Evolutionary conservation across 2,113 vertebrate species (phyloP).

Genomic region (Lampris megalopsis): DNA sequence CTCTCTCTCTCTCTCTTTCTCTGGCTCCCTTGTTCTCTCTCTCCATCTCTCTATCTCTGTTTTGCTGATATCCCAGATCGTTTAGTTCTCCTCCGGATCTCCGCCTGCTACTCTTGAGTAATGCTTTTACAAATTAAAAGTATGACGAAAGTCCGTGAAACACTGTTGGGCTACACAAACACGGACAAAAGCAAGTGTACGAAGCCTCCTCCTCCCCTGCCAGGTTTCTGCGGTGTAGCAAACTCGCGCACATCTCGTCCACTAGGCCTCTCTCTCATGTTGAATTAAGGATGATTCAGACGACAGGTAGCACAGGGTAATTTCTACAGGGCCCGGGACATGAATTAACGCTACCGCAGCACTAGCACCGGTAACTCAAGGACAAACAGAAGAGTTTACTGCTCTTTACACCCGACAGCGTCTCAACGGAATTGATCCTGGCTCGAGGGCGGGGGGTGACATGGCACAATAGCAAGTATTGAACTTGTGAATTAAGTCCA

Average conservation of each 20-base stretch:
- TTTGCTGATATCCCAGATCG: not conserved
- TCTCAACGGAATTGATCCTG: conserved; percentile 29
- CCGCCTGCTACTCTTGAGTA: no score
- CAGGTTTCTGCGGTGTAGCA: no score
- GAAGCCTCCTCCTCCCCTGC: no score
- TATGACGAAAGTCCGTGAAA: conserved; percentile 18
- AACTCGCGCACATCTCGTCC: not conserved
- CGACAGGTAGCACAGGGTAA: not conserved
- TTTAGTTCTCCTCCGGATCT: no score
- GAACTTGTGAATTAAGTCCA: conserved; percentile 5
- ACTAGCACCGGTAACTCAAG: not conserved
- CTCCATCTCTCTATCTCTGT: conserved; percentile 6
- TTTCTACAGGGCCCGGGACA: not conserved
- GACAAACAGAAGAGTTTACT: not conserved
- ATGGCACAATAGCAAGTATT: conserved; percentile 21
- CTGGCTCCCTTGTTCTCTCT: not conserved
- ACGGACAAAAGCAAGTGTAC: not conserved
- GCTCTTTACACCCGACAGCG: not conserved
- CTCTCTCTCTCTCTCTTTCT: not conserved
- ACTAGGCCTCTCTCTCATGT: not conserved
- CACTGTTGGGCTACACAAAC: not conserved
- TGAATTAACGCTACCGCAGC: conserved; percentile 17
- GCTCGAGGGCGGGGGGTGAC: conserved; percentile 15
- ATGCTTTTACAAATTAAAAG: not conserved
- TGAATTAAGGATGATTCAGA: conserved; percentile 3